Evolutionary conservation across 1,140 invertebrate species (phyloP), one percentile per base, ranked within the genome.

Genomic region (Nylanderia fulva): DNA sequence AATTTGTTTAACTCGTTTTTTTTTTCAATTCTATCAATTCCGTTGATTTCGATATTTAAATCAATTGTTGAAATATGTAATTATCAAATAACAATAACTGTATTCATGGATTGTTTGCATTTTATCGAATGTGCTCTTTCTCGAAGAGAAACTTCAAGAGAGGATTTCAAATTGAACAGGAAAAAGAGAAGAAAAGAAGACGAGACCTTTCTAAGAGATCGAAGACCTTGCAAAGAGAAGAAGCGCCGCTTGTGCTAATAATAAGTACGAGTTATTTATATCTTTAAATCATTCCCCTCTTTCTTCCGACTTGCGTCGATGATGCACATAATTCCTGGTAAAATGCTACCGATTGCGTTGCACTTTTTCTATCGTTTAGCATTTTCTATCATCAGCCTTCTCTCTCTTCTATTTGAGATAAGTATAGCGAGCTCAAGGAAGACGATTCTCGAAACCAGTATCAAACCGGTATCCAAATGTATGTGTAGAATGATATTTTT

Each of bases 401-500:
- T 45, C 29, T 77, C 8, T 82, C 85, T 75, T 36, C n/a, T n/a
- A n/a, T n/a, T n/a, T n/a, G n/a, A 77, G 36, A 39, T 42, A 36
- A 39, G 11, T 45, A 13, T 27, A 63, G 39, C 21, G 85, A 33
- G 9, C 29, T 88, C 52, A 63, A 66, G 87, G 9, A 24, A 80
- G 56, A 7, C 36, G 56, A 86, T 85, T 84, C 84, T 86, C 52
- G 24, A 84, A 89, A 88, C 56, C 79, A 64, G 56, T 72, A 71
- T 74, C 9, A 27, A 86, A 79, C 84, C 79, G 61, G 74, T 75
- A 84, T 76, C 58, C 64, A 48, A 68, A 74, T 60, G 66, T 85
- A 42, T 60, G 29, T 60, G 54, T 66, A 75, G 64, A 58, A 58
- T 74, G 69, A 72, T 89, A 89, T 89, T 89, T 89, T 89, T 89